Evolutionary conservation across 2,888 invertebrate genomes (phyloP).

Genomic region (Invenusta paracnida): DNA sequence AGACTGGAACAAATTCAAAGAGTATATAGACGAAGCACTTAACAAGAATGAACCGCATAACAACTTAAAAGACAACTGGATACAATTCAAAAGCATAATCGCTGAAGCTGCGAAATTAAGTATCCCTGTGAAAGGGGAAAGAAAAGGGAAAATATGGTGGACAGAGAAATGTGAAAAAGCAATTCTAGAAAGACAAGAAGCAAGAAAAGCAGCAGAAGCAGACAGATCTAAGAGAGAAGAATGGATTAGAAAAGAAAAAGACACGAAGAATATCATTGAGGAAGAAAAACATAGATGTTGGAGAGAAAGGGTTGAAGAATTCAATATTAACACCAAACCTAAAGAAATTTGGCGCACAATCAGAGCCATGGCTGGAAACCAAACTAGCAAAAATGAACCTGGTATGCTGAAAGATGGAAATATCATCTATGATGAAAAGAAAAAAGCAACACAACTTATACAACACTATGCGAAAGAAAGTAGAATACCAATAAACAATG

Average conservation of each 20-base stretch:
- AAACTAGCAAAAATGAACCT: neutral
- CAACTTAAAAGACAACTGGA: neutral
- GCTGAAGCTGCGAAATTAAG: neutral
- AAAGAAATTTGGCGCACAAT: neutral
- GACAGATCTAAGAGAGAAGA: neutral
- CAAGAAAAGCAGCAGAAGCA: neutral
- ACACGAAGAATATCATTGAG: neutral
- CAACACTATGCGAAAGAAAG: neutral
- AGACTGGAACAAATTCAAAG: neutral
- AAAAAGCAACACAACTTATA: neutral
- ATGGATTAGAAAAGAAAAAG: neutral
- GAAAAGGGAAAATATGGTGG: neutral
- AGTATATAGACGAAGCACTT: neutral
- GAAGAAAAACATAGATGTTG: neutral
- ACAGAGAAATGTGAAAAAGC: conserved; percentile 14
- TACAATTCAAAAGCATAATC: neutral
- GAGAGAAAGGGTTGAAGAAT: neutral
- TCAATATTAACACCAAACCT: neutral
- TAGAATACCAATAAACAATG: neutral
- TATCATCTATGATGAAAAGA: neutral
- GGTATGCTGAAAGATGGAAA: neutral
- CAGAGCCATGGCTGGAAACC: neutral
- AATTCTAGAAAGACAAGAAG: neutral
- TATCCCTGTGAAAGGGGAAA: neutral
- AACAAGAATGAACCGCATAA: neutral